Evolutionary conservation across 2,113 vertebrate species (phyloP).

Genomic region (Cyrtonyx montezumae): DNA sequence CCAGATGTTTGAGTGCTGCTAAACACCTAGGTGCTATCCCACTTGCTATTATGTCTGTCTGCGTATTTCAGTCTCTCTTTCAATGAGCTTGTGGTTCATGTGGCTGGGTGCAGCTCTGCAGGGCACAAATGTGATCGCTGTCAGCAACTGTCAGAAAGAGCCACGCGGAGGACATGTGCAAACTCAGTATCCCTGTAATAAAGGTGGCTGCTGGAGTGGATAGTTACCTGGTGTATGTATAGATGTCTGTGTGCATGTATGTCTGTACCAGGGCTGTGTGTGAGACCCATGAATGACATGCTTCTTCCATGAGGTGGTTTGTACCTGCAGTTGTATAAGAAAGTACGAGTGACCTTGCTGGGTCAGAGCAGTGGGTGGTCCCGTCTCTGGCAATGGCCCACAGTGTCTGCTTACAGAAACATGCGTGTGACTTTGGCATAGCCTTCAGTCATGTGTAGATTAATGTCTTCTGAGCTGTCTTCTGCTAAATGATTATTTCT

Average conservation of each 20-base stretch:
- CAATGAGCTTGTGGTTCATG: background rate
- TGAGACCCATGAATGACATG: background rate
- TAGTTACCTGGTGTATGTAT: background rate
- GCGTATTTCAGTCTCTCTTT: background rate
- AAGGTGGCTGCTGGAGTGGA: background rate
- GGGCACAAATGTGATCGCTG: background rate
- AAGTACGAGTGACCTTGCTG: background rate
- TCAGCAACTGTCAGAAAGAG: background rate
- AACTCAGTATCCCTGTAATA: too few species aligned
- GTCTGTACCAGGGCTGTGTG: background rate
- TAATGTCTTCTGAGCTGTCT: background rate
- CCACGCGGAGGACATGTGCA: background rate
- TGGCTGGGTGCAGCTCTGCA: background rate
- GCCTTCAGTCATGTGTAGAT: background rate
- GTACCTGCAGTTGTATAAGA: background rate
- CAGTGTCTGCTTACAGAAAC: background rate
- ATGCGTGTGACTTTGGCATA: accelerated
- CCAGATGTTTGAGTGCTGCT: background rate
- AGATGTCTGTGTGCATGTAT: accelerated
- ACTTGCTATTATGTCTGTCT: background rate
- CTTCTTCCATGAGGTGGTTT: background rate
- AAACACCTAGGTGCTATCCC: background rate
- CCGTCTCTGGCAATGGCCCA: background rate
- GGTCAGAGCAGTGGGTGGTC: background rate
- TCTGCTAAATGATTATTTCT: background rate